Conservation (phyloP, 2,888 invertebrate species). For the Magallana nippona region DNA sequence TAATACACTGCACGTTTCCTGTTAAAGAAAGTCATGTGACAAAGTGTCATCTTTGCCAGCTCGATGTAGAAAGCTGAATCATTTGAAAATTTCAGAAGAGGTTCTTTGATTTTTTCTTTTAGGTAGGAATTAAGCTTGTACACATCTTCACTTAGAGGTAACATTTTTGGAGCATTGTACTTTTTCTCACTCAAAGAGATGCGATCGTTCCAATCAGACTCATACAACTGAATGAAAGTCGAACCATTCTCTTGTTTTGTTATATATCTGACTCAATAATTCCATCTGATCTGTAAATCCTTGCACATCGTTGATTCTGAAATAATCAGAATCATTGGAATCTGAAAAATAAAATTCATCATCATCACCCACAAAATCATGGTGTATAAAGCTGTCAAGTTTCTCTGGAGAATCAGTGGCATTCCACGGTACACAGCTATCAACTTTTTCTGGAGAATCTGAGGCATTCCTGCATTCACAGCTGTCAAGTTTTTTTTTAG, state of each 20-base stretch:
- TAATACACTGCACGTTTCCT: not conserved
- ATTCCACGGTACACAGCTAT: too few relatives aligned
- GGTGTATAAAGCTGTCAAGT: too few relatives aligned
- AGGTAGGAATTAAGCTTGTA: slow-evolving; percentile 43
- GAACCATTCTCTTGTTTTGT: slow-evolving; percentile 24
- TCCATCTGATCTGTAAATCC: slow-evolving; percentile 26
- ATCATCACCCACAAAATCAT: too few relatives aligned
- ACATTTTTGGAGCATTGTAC: slow-evolving; percentile 47
- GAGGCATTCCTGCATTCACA: too few relatives aligned
- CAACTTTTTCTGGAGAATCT: too few relatives aligned
- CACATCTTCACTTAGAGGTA: slow-evolving; percentile 52
- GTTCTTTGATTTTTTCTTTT: slow-evolving; percentile 30
- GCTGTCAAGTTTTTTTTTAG: too few relatives aligned
- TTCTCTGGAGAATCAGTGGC: too few relatives aligned
- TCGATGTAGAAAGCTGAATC: slow-evolving; percentile 7
- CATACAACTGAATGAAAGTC: slow-evolving; percentile 37
- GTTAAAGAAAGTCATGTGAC: not conserved
- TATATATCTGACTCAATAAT: slow-evolving; percentile 38
- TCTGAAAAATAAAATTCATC: too few relatives aligned
- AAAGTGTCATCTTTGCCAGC: not conserved
- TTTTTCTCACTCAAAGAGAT: slow-evolving; percentile 47
- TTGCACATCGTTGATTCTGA: slow-evolving; percentile 41
- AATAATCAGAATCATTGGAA: too few relatives aligned
- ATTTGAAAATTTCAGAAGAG: not conserved
- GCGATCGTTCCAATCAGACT: slow-evolving; percentile 45